Evolutionary conservation across 2,113 vertebrate species (phyloP), one percentile per base, ranked within the genome.

Genomic region (Hippopotamus amphibius): DNA sequence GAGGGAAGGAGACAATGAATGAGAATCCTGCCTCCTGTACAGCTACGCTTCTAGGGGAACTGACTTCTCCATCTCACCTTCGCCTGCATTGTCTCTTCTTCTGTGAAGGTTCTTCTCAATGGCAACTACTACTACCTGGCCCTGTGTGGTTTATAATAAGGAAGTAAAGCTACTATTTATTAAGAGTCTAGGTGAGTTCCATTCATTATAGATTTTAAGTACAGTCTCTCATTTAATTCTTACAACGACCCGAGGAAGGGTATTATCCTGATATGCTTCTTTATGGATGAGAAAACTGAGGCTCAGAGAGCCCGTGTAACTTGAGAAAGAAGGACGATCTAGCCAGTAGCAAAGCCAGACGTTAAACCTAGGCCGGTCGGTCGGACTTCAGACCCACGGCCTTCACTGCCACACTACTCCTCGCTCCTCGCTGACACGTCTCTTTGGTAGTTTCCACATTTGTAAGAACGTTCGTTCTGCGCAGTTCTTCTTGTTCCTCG

Each of bases 191-290:
- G 72, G 28, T 71, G n/a, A 69, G 77, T 79, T 59, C 90, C 50
- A 74, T 69, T 95, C 87, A 91, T 41, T 59, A 77, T 11, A 65
- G 30, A 30, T 72, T 93, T 95, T 87, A 68, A 22, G 2, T 65
- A 82, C 48, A 17, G 69, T 66, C 71, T 66, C 6, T 83, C 83
- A 84, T 80, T 82, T 91, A 90, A 90, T 93, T n/a, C 77, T 80
- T 50, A 86, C 28, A 76, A 88, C 76, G 37, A 66, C 19, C 68
- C 9, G 41, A 79, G 61, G 63, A 92, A 88, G 50, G 43, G n/a
- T 43, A 77, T 95, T 91, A 91, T 37, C n/a, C 65, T 50, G 57
- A 28, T 2, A 7, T 17, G 28, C 43, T 57, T 93, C 59, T 90
- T 83, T 83, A 66, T 37, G 55, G 41, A 48, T 57, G 61, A 93